These are phyloP conservation scores for Prietella phreatophila DNA, from an alignment of 2,113 vertebrate genomes.

Conservation along the genomic window DNA sequence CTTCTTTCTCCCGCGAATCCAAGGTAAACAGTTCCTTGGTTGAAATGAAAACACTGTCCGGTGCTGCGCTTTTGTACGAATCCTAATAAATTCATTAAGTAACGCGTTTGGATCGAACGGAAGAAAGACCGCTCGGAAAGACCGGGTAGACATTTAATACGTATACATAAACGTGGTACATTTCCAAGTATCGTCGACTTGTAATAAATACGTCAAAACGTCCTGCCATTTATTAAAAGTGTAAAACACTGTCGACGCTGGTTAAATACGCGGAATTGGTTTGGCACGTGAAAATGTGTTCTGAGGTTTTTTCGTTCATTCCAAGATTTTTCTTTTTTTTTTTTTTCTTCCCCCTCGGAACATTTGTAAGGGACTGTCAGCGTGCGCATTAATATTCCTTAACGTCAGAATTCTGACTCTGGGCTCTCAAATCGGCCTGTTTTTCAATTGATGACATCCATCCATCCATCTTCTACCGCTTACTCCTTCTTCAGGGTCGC, in stretches of 20 bases:
- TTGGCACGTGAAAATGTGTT: constrained; percentile 1
- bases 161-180: constrained; percentile 8
- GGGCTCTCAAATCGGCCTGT: background rate
- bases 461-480: too few relatives aligned
- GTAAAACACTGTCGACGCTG: constrained; percentile 33
- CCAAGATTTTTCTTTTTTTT: constrained; percentile 18
- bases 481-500: too few relatives aligned
- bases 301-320: constrained; percentile 34
- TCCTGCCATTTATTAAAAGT: constrained; percentile 31
- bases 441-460: constrained; percentile 2
- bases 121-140: background rate
- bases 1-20: background rate
- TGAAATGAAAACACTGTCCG: background rate
- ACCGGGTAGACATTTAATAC: background rate
- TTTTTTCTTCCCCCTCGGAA: background rate
- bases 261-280: constrained; percentile 34
- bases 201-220: constrained; percentile 39
- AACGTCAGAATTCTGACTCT: constrained; percentile 16
- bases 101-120: background rate
- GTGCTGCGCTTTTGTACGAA: too few relatives aligned
- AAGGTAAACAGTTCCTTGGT: constrained; percentile 11
- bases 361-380: constrained; percentile 31
- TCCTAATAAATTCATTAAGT: constrained; percentile 26
- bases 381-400: constrained; percentile 17
- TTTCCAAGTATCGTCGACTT: constrained; percentile 25